Percentiles rank a stretch among this genome's conserved stretches.
These are phyloP conservation scores for Aplysina aerophoba DNA, from an alignment of 37 sponge, comb jelly and placozoan genomes.

Conservation along the genomic window DNA sequence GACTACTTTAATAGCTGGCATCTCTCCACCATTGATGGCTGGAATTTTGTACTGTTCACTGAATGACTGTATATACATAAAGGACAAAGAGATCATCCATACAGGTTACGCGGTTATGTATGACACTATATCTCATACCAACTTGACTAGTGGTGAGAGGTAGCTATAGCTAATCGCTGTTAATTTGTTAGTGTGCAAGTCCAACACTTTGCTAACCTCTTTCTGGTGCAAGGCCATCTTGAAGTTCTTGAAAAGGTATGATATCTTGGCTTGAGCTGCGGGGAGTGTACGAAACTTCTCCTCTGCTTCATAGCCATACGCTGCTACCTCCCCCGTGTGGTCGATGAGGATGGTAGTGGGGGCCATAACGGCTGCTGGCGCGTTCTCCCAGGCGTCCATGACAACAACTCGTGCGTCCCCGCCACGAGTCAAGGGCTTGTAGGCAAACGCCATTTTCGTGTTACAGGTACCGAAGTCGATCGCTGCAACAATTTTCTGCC, in stretches of 20 bases:
- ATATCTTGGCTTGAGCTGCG: background rate
- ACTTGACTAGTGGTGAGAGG: background rate
- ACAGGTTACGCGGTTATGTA: no score
- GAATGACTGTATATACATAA: constrained; percentile 5
- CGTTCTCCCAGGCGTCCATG: no score
- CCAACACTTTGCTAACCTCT: background rate
- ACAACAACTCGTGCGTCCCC: no score
- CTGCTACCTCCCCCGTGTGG: background rate
- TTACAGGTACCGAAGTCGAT: no score
- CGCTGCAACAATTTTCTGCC: no score
- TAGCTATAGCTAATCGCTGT: background rate
- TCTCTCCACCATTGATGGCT: background rate
- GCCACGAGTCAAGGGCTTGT: no score
- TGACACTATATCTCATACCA: background rate
- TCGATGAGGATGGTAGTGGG: no score
- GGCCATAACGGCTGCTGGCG: no score
- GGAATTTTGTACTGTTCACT: background rate
- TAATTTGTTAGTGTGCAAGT: background rate
- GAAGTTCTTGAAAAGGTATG: background rate
- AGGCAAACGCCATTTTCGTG: no score
- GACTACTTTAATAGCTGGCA: constrained; percentile 6
- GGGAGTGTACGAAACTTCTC: background rate
- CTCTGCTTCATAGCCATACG: background rate
- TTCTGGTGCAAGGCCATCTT: constrained; percentile 5
- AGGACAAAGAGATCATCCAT: no score